These are phyloP conservation scores for Bradynema listronoti DNA, from an alignment of 1,140 invertebrate species.

Conservation along the genomic window DNA sequence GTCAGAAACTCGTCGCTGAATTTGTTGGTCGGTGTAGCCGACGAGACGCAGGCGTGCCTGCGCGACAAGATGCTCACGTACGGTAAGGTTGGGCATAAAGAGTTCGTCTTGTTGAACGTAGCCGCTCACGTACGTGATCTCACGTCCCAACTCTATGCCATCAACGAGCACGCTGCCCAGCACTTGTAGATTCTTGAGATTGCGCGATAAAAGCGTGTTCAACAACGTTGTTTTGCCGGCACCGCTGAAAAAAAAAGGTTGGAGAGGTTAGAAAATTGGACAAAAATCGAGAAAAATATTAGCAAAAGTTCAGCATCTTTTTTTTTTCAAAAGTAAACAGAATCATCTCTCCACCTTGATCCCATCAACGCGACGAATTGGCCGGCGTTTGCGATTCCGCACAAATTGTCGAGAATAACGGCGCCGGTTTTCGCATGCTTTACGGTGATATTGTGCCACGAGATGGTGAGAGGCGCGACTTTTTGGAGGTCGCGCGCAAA, in stretches of 20 bases:
- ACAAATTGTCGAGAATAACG: slow-evolving; percentile 41
- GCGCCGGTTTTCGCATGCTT: slow-evolving; percentile 23
- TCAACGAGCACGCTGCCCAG: slow-evolving; percentile 50
- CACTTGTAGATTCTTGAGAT: slow-evolving; percentile 51
- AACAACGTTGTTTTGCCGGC: slow-evolving; percentile 58
- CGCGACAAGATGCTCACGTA: slow-evolving; percentile 63
- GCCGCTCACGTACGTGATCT: slow-evolving; percentile 60
- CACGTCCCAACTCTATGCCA: slow-evolving; percentile 37
- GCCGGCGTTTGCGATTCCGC: slow-evolving; percentile 41
- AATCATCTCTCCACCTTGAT: slow-evolving; percentile 34
- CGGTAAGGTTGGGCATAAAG: slow-evolving; percentile 63
- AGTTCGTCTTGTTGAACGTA: slow-evolving; percentile 65
- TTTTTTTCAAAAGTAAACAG: neutral
- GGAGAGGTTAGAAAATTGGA: neutral
- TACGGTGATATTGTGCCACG: slow-evolving; percentile 31
- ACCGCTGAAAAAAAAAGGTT: slow-evolving; percentile 41
- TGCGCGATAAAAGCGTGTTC: slow-evolving; percentile 49
- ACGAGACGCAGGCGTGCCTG: slow-evolving; percentile 59
- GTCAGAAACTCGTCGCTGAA: slow-evolving; percentile 25
- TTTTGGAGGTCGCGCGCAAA: neutral
- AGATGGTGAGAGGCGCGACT: slow-evolving; percentile 10
- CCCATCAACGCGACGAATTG: slow-evolving; percentile 58
- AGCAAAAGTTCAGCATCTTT: neutral
- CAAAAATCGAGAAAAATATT: neutral
- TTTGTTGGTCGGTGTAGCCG: slow-evolving; percentile 16